A percentile compares a stretch with the other conserved stretches of the same genome.
Conservation (phyloP, 1,140 invertebrate species). For the Drosophila nigrodunni region DNA sequence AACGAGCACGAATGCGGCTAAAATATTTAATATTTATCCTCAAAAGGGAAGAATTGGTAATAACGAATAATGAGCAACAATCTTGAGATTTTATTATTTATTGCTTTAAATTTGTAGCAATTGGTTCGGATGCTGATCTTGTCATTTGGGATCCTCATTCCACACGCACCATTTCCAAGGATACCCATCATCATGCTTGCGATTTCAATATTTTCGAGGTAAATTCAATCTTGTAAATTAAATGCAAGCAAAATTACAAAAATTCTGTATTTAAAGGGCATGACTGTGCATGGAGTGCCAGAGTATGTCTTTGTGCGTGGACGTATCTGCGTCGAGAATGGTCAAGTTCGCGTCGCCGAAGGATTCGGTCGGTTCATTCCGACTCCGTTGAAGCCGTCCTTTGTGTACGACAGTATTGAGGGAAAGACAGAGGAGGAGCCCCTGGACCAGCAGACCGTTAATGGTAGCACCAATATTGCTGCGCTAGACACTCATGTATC, state of each 20-base stretch:
- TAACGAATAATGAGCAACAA: not conserved
- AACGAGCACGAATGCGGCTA: slow-evolving; percentile 98
- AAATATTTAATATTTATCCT: slow-evolving; percentile 99
- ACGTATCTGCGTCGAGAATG: slow-evolving; percentile 95
- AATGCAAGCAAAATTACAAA: not conserved
- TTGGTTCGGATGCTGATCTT: slow-evolving; percentile 98
- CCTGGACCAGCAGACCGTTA: slow-evolving; percentile 58
- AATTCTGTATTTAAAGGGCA: slow-evolving; percentile 85
- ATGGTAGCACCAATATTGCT: slow-evolving; percentile 79
- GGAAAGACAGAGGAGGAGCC: slow-evolving; percentile 49
- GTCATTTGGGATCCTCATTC: slow-evolving; percentile 97
- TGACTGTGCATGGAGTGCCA: slow-evolving; percentile 93
- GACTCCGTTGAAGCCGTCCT: slow-evolving; percentile 84
- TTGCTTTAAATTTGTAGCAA: slow-evolving; percentile 72
- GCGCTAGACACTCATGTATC: slow-evolving; percentile 77
- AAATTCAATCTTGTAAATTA: not conserved
- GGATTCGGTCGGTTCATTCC: slow-evolving; percentile 88
- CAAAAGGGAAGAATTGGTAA: slow-evolving; percentile 94
- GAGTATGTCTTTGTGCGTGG: slow-evolving; percentile 96
- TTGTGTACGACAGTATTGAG: slow-evolving; percentile 84
- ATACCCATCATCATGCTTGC: slow-evolving; percentile 95
- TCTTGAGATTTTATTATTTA: not conserved
- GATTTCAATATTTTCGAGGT: slow-evolving; percentile 99
- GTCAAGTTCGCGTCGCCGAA: slow-evolving; percentile 93
- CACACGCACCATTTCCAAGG: slow-evolving; percentile 94